Evolutionary conservation across 2,113 vertebrate species (phyloP), one percentile per base, ranked within the genome.

Genomic region (Dipodomys stephensi): DNA sequence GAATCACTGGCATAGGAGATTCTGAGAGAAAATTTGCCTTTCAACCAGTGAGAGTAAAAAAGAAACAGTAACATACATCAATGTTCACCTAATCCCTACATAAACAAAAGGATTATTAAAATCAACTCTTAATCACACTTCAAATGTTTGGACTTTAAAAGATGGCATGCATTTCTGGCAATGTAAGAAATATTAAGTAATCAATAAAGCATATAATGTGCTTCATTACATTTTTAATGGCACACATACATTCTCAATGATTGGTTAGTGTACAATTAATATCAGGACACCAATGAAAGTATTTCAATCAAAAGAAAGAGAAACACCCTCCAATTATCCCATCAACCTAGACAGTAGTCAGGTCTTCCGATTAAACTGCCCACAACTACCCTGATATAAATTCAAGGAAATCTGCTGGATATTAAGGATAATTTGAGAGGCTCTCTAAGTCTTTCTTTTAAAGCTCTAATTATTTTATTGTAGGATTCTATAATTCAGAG

Each of bases 391-490:
- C 35, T n/a, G 16, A 82, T 1, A 87, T 49, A 96, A 93, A 96
- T 65, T 87, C 89, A 94, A 92, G 95, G 49, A 20, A 90, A 64
- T 65, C 27, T 23, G 28, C 30, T 82, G 12, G 84, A 8, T 44
- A 87, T 69, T 83, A 91, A 79, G 69, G 30, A 39, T 77, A 20
- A 60, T 81, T 85, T 83, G 22, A 92, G 22, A 92, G 28, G 57
- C 3, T 74, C 65, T 87, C 86, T 76, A 91, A 93, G 57, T 27
- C 15, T 57, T 88, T 83, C 76, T 91, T 90, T 89, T 57, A 96
- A 94, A 84, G 87, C 49, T 53, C 32, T 19, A 78, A 32, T 96
- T 92, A 94, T 57, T 92, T 85, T 91, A 69, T 79, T 82, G 83
- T 67, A 88, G 62, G 62, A 95, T 79, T 84, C 73, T 81, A 57